Evolutionary conservation across 2,797 vertebrate genomes (phyloP).

Genomic region (Cossypha niveicapilla): DNA sequence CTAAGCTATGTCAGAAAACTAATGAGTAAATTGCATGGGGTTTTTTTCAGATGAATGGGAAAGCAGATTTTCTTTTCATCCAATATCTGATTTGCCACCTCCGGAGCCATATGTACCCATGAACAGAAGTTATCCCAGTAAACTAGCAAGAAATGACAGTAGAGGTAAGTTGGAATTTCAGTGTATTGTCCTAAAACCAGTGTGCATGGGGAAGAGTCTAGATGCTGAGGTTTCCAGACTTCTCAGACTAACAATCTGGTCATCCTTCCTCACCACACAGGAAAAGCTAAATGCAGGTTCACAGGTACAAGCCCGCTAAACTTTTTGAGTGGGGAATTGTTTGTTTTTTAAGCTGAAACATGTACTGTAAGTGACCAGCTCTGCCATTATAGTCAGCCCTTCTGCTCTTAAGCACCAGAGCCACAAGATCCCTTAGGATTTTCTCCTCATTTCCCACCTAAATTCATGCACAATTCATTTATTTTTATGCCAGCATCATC

Average conservation of each 20-base stretch:
- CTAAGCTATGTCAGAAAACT: not conserved
- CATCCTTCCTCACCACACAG: not conserved
- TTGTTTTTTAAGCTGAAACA: not conserved
- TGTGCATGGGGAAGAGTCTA: not conserved
- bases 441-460: not conserved
- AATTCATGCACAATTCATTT: not conserved
- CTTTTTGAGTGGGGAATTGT: not conserved
- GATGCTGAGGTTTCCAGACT: not conserved
- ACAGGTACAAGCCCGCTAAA: not conserved
- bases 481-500: not conserved
- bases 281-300: not conserved
- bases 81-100: conserved; percentile 90
- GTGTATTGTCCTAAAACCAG: not conserved
- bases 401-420: not conserved
- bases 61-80: conserved; percentile 90
- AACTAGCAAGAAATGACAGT: conserved; percentile 82
- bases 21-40: not conserved
- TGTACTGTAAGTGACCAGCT: not conserved
- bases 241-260: not conserved
- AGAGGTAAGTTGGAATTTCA: conserved; percentile 78
- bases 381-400: not conserved
- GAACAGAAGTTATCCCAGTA: conserved; percentile 93
- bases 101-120: conserved; percentile 87
- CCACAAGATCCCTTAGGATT: not conserved
- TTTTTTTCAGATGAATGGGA: conserved; percentile 90